phyloP scores from a whole-genome alignment of 2,888 invertebrate species.

The Julus scanicus region DNA sequence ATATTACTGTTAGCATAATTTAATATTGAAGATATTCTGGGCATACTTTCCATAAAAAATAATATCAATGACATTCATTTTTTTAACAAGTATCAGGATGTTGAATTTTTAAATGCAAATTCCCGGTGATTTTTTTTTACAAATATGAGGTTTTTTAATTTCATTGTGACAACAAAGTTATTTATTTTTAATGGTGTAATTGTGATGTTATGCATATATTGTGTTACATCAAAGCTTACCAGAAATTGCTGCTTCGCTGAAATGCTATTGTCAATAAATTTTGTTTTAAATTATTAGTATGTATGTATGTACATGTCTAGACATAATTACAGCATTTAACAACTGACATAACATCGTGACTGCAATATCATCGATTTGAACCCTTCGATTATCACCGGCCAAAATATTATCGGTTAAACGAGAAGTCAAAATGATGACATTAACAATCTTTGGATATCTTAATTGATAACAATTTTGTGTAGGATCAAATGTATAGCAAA shows the following conservation, averaged over 20 bases:
- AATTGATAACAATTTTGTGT: too few relatives aligned
- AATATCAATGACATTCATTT: background rate
- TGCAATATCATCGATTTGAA: too few relatives aligned
- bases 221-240: background rate
- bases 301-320: too few relatives aligned
- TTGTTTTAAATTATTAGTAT: too few relatives aligned
- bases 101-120: background rate
- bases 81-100: background rate
- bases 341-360: too few relatives aligned
- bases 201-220: background rate
- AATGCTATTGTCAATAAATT: background rate
- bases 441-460: too few relatives aligned
- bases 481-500: too few relatives aligned
- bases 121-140: background rate
- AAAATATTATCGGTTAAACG: too few relatives aligned
- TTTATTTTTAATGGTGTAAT: conserved; percentile 1
- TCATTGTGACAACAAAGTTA: background rate
- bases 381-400: too few relatives aligned
- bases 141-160: background rate
- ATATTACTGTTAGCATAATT: background rate
- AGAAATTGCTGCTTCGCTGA: background rate
- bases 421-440: too few relatives aligned
- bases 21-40: background rate
- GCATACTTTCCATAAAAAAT: background rate
- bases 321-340: too few relatives aligned